These are phyloP conservation scores for Baccha elongata DNA, from an alignment of 2,888 invertebrate species.

Conservation along the genomic window DNA sequence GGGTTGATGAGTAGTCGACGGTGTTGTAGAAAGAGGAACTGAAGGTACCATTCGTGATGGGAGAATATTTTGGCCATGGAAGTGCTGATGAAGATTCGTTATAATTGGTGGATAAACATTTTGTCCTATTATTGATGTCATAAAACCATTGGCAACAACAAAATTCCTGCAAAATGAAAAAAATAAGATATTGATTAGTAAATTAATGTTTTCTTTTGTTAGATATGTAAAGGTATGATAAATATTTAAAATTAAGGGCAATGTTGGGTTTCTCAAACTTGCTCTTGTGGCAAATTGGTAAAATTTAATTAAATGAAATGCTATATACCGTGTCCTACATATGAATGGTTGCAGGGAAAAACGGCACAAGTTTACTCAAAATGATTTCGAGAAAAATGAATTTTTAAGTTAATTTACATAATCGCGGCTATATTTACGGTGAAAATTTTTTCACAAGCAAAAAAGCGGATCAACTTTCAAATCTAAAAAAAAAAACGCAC, in stretches of 20 bases:
- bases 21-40: constrained; percentile 81
- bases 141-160: constrained; percentile 86
- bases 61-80: constrained; percentile 67
- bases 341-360: no score
- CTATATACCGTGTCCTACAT: no score
- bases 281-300: no score
- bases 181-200: constrained; percentile 33
- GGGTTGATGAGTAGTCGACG: constrained; percentile 76
- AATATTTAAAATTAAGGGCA: not conserved
- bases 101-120: constrained; percentile 78
- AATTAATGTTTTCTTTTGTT: constrained; percentile 55
- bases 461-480: no score
- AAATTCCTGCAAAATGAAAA: constrained; percentile 82
- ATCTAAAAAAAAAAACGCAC: no score
- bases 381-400: no score
- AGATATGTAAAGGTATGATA: constrained; percentile 21
- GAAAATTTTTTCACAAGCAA: no score
- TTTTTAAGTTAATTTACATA: no score
- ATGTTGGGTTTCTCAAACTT: no score
- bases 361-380: no score
- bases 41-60: constrained; percentile 71
- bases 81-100: constrained; percentile 74
- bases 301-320: no score
- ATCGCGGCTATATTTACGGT: no score
- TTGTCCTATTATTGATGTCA: constrained; percentile 82